Conservation (phyloP, 2,888 invertebrate genomes). For the Molorchus minor region DNA sequence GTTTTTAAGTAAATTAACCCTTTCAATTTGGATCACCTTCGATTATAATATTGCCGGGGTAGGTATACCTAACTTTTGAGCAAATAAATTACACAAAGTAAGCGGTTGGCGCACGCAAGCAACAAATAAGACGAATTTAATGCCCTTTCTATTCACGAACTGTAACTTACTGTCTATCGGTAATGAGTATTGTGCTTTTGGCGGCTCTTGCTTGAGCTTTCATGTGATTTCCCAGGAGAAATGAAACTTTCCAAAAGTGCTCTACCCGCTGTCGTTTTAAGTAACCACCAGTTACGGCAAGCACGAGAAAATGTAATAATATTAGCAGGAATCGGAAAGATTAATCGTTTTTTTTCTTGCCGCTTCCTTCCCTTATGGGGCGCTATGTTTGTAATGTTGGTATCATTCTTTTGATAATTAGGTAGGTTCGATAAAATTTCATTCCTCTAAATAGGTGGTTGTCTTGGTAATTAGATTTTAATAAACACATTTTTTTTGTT, state of each 20-base stretch:
- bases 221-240: constrained; percentile 44
- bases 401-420: too few relatives aligned
- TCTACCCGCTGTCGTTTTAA: constrained; percentile 8
- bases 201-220: constrained; percentile 34
- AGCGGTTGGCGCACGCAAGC: constrained; percentile 35
- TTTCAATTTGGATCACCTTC: constrained; percentile 32
- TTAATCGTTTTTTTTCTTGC: constrained; percentile 21
- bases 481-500: too few relatives aligned
- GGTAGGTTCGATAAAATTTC: too few relatives aligned
- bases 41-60: constrained; percentile 26
- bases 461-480: too few relatives aligned
- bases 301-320: constrained; percentile 15
- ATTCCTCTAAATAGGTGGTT: too few relatives aligned
- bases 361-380: background rate
- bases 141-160: constrained; percentile 26
- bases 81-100: constrained; percentile 32
- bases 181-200: constrained; percentile 44
- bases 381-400: background rate
- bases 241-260: constrained; percentile 25
- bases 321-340: constrained; percentile 30
- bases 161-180: constrained; percentile 27
- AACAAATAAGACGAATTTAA: constrained; percentile 36
- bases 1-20: constrained; percentile 32
- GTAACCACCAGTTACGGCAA: constrained; percentile 6
- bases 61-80: constrained; percentile 31